Evolutionary conservation across 53 echinoderm and acorn worm genomes (phyloP), one percentile per base, ranked within the genome.

Genomic region (Paracentrotus lividus): DNA sequence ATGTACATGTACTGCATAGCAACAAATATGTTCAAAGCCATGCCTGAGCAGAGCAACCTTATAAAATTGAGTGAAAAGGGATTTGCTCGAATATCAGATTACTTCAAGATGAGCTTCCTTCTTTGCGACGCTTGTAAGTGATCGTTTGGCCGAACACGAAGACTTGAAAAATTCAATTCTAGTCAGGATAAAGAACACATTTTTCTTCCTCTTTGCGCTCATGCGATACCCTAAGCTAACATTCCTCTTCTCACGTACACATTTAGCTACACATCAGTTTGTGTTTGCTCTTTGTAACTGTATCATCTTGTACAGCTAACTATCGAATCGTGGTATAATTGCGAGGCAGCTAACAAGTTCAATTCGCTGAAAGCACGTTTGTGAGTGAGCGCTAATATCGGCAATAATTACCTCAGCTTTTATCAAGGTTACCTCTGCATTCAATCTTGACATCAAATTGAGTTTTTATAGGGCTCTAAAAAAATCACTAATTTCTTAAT

Each of bases 61-160:
- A 38, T 32, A 21, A 72, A 38, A 36, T 20, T 20, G 40, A 72
- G 72, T 40, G 72, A 72, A 4, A 72, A 72, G 36, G 32, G 40
- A 36, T 72, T 72, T 72, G 72, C 72, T 5, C 15, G 16, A 72
- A 72, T 72, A 72, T 72, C 72, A 32, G 36, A 32, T 72, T 72
- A 72, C 72, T 40, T 34, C 72, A 27, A 16, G 18, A 36, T 20
- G 33, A 38, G 32, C 40, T 18, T 5, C 36, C 6, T 38, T 72
- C 36, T 6, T 15, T 5, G 18, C 5, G 40, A 40, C 15, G 40
- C 4, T 26, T 40, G 72, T 32, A 40, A 72, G 18, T 40, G 72
- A 72, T 72, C 72, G 2, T 3, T 3, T 29, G 8, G 64, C n/a
- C 31, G 13, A 29, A 64, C 29, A 29, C 10, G 40, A 72, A 38